Conservation (phyloP, 2,113 vertebrate species). For the Trematomus loennbergii region DNA sequence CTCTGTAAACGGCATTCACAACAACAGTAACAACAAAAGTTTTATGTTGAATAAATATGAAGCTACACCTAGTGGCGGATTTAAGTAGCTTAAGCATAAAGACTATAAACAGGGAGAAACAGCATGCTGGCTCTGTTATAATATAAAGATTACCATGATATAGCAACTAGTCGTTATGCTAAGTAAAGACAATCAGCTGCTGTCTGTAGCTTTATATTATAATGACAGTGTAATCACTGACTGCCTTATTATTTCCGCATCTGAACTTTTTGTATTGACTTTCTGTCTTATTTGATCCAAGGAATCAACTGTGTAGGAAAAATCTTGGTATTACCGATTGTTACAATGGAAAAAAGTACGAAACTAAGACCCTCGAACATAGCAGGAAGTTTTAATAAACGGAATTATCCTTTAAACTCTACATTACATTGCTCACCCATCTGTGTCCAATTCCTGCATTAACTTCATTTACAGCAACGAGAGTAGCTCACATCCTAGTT, state of each 20-base stretch:
- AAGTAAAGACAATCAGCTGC: background rate
- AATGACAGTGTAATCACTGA: background rate
- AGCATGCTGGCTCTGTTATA: background rate
- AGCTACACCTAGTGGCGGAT: background rate
- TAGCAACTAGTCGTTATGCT: background rate
- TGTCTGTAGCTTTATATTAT: background rate
- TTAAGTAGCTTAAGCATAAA: background rate
- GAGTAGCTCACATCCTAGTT: constrained; percentile 47
- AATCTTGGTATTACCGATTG: background rate
- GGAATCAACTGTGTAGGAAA: constrained; percentile 4
- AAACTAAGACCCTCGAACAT: background rate
- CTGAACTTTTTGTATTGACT: background rate
- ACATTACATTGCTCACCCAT: constrained; percentile 34
- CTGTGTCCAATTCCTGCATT: constrained; percentile 57
- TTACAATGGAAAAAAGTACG: background rate
- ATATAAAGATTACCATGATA: too few species aligned
- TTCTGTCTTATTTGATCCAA: background rate
- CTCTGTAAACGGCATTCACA: background rate
- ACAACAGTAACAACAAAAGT: too few species aligned
- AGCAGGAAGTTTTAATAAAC: constrained; percentile 18
- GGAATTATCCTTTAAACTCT: constrained; percentile 42
- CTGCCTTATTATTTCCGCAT: background rate
- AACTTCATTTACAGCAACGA: constrained; percentile 46
- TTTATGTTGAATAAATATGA: background rate
- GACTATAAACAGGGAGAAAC: background rate